phyloP scores from a whole-genome alignment of 2,888 invertebrate genomes.

The Argyra leucocephala region DNA sequence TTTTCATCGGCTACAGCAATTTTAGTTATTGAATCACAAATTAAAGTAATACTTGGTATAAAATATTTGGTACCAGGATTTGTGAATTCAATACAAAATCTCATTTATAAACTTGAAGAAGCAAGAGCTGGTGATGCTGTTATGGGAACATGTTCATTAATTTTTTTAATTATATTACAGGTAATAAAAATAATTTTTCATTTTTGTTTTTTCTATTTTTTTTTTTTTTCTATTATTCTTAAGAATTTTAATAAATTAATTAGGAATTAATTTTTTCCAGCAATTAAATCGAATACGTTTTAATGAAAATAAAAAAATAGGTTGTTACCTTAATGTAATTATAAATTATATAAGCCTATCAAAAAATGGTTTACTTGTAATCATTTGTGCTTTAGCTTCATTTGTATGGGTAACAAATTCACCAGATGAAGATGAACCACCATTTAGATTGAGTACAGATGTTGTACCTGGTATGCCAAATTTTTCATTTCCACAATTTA shows the following conservation, averaged over 20 bases:
- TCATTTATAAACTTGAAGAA: conserved; percentile 47
- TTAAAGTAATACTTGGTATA: conserved; percentile 66
- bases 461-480: conserved; percentile 61
- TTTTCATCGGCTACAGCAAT: conserved; percentile 79
- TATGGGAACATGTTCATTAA: conserved; percentile 58
- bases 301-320: conserved; percentile 32
- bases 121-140: conserved; percentile 54
- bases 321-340: conserved; percentile 44
- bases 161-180: conserved; percentile 56
- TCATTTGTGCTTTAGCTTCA: conserved; percentile 53
- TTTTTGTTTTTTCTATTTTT: conserved; percentile 26
- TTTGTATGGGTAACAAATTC: conserved; percentile 41
- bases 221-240: conserved; percentile 5
- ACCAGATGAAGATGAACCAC: conserved; percentile 46
- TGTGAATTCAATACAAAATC: conserved; percentile 50
- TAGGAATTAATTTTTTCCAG: conserved; percentile 40
- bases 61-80: conserved; percentile 61
- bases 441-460: conserved; percentile 47
- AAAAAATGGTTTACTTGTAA: conserved; percentile 68
- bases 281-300: conserved; percentile 52
- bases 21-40: conserved; percentile 66
- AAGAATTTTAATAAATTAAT: neutral
- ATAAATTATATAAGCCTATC: conserved; percentile 65
- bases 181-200: no score
- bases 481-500: conserved; percentile 55